phyloP scores from a whole-genome alignment of 1,140 invertebrate species.

The Rhagoletis pomonella region DNA sequence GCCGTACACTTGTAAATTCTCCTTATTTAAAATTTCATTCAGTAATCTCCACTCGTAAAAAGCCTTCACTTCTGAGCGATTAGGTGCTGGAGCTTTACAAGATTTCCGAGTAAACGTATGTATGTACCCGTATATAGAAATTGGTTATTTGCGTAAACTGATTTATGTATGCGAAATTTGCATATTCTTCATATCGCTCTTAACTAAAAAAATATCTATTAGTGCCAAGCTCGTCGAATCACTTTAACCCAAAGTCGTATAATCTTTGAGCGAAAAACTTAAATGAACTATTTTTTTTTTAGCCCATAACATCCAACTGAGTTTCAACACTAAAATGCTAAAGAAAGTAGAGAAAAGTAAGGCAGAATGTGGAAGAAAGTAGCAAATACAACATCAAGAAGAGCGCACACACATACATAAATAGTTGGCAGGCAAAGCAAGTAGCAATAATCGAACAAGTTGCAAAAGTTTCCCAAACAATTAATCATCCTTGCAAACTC shows the following conservation, averaged over 20 bases:
- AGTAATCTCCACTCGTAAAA: no score
- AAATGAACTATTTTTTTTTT: not conserved
- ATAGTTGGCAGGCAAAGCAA: slow-evolving; percentile 12
- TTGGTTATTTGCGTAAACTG: not conserved
- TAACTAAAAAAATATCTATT: not conserved
- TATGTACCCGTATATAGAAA: not conserved
- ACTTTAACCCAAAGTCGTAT: not conserved
- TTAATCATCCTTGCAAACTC: slow-evolving; percentile 59
- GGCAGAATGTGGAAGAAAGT: not conserved
- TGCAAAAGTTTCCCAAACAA: slow-evolving; percentile 54
- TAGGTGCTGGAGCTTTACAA: no score
- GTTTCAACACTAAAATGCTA: not conserved
- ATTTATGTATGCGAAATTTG: not conserved
- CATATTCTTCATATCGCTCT: not conserved
- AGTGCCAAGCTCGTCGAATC: not conserved
- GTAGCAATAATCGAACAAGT: slow-evolving; percentile 49
- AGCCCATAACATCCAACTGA: not conserved
- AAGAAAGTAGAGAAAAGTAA: not conserved
- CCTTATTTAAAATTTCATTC: no score
- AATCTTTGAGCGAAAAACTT: not conserved
- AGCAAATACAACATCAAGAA: not conserved
- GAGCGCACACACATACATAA: not conserved
- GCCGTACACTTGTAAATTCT: no score
- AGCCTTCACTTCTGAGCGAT: no score
- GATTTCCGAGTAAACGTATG: no score